A percentile compares a stretch with the other conserved stretches of the same genome.
Evolutionary conservation across 2,113 vertebrate species (phyloP).

Genomic region (Ahaetulla prasina): DNA sequence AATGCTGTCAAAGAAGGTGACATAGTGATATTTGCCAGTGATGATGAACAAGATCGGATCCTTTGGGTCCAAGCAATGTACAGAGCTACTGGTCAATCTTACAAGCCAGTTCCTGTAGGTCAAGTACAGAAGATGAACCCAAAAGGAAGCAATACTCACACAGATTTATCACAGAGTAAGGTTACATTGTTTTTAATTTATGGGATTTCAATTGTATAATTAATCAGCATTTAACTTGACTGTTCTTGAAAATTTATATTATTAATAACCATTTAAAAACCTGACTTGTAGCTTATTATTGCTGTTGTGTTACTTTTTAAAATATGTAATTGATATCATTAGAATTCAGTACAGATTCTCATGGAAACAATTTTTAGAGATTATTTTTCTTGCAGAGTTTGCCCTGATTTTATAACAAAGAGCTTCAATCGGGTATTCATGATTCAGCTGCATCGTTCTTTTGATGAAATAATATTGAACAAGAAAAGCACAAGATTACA

Average conservation of each 20-base stretch:
- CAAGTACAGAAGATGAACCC: constrained; percentile 82
- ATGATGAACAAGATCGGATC: constrained; percentile 88
- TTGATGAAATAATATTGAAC: background rate
- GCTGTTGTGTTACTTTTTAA: constrained; percentile 51
- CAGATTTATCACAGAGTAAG: constrained; percentile 69
- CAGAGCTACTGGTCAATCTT: constrained; percentile 93
- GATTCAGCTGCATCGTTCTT: background rate
- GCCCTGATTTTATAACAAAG: background rate
- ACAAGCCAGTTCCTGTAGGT: constrained; percentile 84
- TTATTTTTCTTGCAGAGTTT: constrained; percentile 21
- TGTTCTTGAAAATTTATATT: constrained; percentile 22
- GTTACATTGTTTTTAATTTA: background rate
- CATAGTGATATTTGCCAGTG: constrained; percentile 88
- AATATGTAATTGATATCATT: constrained; percentile 44
- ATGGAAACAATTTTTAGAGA: background rate
- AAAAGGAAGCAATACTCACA: constrained; percentile 72
- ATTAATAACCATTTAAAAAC: constrained; percentile 35
- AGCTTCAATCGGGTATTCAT: background rate
- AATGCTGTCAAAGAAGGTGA: constrained; percentile 94
- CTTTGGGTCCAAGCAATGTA: constrained; percentile 98
- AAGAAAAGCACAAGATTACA: background rate
- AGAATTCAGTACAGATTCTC: constrained; percentile 44
- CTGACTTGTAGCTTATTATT: constrained; percentile 50
- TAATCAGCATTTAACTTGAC: background rate
- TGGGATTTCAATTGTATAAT: background rate